A percentile compares a stretch with the other conserved stretches of the same genome.
These are phyloP conservation scores for Ridgeia piscesae DNA, from an alignment of 1,140 invertebrate genomes.

Conservation along the genomic window DNA sequence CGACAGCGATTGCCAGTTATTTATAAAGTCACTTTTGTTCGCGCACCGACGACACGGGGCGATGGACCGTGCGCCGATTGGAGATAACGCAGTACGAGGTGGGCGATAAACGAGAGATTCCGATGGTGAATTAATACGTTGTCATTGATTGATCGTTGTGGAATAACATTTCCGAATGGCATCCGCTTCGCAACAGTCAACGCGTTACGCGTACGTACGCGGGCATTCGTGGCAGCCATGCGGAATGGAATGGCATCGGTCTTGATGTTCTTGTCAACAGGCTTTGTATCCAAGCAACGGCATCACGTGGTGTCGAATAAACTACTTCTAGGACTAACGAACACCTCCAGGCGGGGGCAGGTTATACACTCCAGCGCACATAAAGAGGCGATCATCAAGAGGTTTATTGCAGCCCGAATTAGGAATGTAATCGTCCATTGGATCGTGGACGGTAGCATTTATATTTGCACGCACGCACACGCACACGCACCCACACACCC, in stretches of 20 bases:
- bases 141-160: not conserved
- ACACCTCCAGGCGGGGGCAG: not conserved
- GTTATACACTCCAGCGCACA: not conserved
- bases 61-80: not conserved
- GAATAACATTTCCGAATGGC: not conserved
- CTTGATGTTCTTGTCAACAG: not conserved
- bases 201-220: not conserved
- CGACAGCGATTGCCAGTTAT: not conserved
- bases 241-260: not conserved
- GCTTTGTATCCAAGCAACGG: not conserved
- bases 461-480: not conserved
- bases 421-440: no score
- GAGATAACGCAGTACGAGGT: not conserved
- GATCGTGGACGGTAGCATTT: not conserved
- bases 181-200: not conserved
- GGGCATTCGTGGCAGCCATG: not conserved
- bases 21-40: constrained; percentile 2
- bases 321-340: not conserved
- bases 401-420: no score
- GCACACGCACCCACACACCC: not conserved
- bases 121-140: not conserved
- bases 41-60: not conserved
- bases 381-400: not conserved
- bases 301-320: not conserved
- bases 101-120: not conserved